Evolutionary conservation across 2,888 invertebrate species (phyloP), one percentile per base, ranked within the genome.

Genomic region (Serrognathus titanus): DNA sequence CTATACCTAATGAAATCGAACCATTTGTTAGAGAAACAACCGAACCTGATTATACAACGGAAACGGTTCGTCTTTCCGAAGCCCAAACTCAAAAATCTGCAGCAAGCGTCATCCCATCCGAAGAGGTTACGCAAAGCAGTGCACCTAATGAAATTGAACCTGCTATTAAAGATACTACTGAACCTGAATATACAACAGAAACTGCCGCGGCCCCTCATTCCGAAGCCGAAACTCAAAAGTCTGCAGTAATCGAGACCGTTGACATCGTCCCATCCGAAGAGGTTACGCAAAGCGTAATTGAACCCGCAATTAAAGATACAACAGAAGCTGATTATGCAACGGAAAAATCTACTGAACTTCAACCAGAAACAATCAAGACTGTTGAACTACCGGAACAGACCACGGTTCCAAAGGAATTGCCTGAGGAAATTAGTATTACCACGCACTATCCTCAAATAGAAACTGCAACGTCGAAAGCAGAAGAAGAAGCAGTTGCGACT

Each of bases 21-120:
- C n/a, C n/a, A n/a, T n/a, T n/a, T n/a, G n/a, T n/a, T n/a, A n/a
- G n/a, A n/a, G n/a, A n/a, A n/a, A n/a, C n/a, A n/a, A n/a, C n/a
- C n/a, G n/a, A n/a, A n/a, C n/a, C n/a, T n/a, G n/a, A n/a, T n/a
- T n/a, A n/a, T n/a, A n/a, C n/a, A n/a, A n/a, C n/a, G n/a, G n/a
- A n/a, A n/a, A n/a, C n/a, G n/a, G n/a, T n/a, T n/a, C n/a, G n/a
- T n/a, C n/a, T n/a, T n/a, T n/a, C n/a, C n/a, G 53, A 51, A 36
- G 31, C 16, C 8, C 40, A 12, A 8, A 61, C 65, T 1, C 61
- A 67, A 59, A 49, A 50, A 3, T 57, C 68, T 3, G 35, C 59
- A 13, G 60, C 46, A 2, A 6, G 8, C 13, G 8, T 10, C 38
- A 38, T 38, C 38, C 38, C 38, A 11, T 10, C 38, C 38, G 54